Evolutionary conservation across 2,888 invertebrate species (phyloP), one percentile per base, ranked within the genome.

Genomic region (Meandrusa payeni): DNA sequence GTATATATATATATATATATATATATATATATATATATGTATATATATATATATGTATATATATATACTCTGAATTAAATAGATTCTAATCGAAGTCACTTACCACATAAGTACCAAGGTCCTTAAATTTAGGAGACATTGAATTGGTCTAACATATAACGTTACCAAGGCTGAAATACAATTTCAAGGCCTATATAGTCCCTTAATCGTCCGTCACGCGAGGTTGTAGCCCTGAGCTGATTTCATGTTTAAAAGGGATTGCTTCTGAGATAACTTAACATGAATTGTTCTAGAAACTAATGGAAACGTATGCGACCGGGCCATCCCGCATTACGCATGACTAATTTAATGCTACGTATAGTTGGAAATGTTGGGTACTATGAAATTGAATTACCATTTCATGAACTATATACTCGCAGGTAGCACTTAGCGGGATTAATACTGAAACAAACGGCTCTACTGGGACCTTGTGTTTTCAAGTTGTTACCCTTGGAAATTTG

Each of bases 341-440:
- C 22, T 39, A 48, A 33, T 52, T 46, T 53, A 52, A 50, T 41
- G 34, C 46, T 52, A 55, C 52, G 46, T 56, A 46, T 40, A 26
- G 36, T 54, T 52, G 47, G 50, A 50, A 61, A 61, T 24, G 10
- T 32, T 65, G 64, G 56, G 55, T 63, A 59, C 58, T 56, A 22
- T 17, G 22, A 37, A 38, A 32, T 43, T 38, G 55, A 60, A 71
- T 64, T 64, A 59, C 57, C 54, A 61, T 69, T 59, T 62, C 54
- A 43, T 32, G 24, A 9, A 24, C n/a, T n/a, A 17, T n/a, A 12
- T 33, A 19, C 26, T 32, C 27, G 57, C 60, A 54, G 54, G 61
- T 51, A 56, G 49, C 63, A 66, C 68, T 75, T 66, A 57, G 38
- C 69, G 62, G 69, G 59, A 71, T 75, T 72, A 64, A 59, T 46